Evolutionary conservation across 2,113 vertebrate genomes (phyloP).

Genomic region (Eurystomus gularis): DNA sequence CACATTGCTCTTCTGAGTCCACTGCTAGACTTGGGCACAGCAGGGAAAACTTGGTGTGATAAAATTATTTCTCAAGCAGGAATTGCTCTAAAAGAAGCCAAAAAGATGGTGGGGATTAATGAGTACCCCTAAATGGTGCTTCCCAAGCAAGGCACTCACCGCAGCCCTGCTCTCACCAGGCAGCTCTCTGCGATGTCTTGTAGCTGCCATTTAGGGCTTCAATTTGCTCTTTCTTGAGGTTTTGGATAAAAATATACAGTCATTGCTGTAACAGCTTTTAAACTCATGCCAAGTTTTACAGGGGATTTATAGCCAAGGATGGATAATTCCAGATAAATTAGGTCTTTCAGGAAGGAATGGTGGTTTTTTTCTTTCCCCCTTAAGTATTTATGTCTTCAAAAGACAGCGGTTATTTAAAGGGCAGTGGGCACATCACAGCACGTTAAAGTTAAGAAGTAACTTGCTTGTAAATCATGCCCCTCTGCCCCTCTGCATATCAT

Average conservation of each 20-base stretch:
- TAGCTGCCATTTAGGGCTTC: not conserved
- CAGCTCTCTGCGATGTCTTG: not conserved
- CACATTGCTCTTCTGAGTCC: not conserved
- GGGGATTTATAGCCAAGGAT: conserved; percentile 39
- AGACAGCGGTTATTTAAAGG: not conserved
- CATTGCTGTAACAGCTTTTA: conserved; percentile 17
- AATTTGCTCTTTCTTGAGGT: not conserved
- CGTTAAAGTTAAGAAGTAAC: not conserved
- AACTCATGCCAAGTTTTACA: conserved; percentile 33
- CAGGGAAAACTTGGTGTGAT: not conserved
- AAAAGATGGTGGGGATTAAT: not conserved
- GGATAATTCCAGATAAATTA: conserved; percentile 51
- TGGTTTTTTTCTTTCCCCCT: not conserved
- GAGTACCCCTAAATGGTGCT: not conserved
- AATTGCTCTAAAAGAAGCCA: not conserved
- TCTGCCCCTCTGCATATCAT: not conserved
- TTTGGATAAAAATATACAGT: conserved; percentile 21
- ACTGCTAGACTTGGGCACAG: not conserved
- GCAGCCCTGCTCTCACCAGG: not conserved
- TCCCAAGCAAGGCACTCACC: not conserved
- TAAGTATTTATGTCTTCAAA: conserved; percentile 10
- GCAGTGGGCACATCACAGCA: not conserved
- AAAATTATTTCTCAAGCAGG: not conserved
- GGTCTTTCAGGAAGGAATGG: not conserved
- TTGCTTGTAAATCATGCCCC: not conserved